These are phyloP conservation scores for Idaea dimidiata DNA, from an alignment of 2,888 invertebrate genomes.

Conservation along the genomic window DNA sequence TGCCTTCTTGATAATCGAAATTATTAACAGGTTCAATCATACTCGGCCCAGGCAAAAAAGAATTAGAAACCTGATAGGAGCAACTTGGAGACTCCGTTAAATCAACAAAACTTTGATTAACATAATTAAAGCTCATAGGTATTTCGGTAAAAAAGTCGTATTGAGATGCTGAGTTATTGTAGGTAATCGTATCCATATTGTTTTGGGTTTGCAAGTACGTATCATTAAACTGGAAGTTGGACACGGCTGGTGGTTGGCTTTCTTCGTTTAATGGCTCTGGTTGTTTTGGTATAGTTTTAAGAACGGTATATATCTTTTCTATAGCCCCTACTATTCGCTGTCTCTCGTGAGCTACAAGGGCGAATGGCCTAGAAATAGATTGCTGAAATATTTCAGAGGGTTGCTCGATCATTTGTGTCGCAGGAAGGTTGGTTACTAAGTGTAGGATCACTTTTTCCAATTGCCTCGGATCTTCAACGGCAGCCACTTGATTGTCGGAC, in stretches of 20 bases:
- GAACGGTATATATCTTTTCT: slow-evolving; percentile 58
- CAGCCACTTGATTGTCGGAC: slow-evolving; percentile 36
- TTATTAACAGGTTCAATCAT: slow-evolving; percentile 34
- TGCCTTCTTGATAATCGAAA: slow-evolving; percentile 24
- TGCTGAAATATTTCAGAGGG: background rate
- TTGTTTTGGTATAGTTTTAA: slow-evolving; percentile 36
- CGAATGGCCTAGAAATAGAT: slow-evolving; percentile 33
- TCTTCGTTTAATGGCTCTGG: slow-evolving; percentile 3
- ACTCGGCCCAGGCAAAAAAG: slow-evolving; percentile 15
- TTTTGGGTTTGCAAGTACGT: background rate
- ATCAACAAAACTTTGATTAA: background rate
- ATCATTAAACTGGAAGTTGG: background rate
- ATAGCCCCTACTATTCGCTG: slow-evolving; percentile 62
- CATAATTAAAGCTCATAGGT: background rate
- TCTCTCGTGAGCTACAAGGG: slow-evolving; percentile 57
- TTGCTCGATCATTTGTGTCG: slow-evolving; percentile 32
- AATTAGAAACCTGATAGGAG: background rate
- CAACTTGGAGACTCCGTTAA: background rate
- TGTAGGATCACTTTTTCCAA: slow-evolving; percentile 86
- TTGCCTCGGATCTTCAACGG: slow-evolving; percentile 84
- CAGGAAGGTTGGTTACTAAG: slow-evolving; percentile 70
- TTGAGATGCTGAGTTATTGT: background rate
- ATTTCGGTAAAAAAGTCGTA: background rate
- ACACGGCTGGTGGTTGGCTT: background rate
- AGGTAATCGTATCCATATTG: too few species aligned